Evolutionary conservation across 2,113 vertebrate species (phyloP).

Genomic region (Collichthys lucidus): DNA sequence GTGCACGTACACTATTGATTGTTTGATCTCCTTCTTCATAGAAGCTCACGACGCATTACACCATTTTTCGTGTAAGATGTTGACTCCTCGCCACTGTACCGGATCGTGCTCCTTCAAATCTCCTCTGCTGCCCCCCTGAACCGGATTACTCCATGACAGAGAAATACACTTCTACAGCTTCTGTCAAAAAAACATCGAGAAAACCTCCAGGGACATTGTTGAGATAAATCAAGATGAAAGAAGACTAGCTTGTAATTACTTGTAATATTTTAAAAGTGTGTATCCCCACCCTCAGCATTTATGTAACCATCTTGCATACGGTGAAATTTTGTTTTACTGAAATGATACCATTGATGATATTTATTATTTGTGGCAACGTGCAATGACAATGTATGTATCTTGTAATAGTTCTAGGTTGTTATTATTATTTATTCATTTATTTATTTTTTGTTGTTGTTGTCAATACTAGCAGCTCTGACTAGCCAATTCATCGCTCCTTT

Average conservation of each 20-base stretch:
- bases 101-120: slow-evolving; percentile 96
- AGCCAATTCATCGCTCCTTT: slow-evolving; percentile 61
- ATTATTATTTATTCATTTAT: slow-evolving; percentile 51
- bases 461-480: slow-evolving; percentile 59
- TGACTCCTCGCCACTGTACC: slow-evolving; percentile 94
- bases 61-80: slow-evolving; percentile 98
- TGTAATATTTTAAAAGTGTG: slow-evolving; percentile 65
- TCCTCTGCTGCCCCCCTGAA: slow-evolving; percentile 91
- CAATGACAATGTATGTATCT: slow-evolving; percentile 93
- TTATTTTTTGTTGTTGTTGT: slow-evolving; percentile 61
- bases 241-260: slow-evolving; percentile 70
- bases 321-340: slow-evolving; percentile 76
- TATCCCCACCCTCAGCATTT: slow-evolving; percentile 70
- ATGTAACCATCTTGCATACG: slow-evolving; percentile 67
- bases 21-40: slow-evolving; percentile 81
- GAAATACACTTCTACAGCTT: slow-evolving; percentile 5
- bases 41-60: slow-evolving; percentile 96
- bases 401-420: slow-evolving; percentile 82
- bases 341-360: slow-evolving; percentile 81
- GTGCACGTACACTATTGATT: slow-evolving; percentile 64
- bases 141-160: background rate
- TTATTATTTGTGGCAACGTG: slow-evolving; percentile 93
- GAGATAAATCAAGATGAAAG: slow-evolving; percentile 31
- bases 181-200: background rate
- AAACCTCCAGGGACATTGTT: slow-evolving; percentile 33